Conservation (phyloP, 37 sponge, comb jelly and placozoan species). For the Halisarca cf. caerulea region DNA sequence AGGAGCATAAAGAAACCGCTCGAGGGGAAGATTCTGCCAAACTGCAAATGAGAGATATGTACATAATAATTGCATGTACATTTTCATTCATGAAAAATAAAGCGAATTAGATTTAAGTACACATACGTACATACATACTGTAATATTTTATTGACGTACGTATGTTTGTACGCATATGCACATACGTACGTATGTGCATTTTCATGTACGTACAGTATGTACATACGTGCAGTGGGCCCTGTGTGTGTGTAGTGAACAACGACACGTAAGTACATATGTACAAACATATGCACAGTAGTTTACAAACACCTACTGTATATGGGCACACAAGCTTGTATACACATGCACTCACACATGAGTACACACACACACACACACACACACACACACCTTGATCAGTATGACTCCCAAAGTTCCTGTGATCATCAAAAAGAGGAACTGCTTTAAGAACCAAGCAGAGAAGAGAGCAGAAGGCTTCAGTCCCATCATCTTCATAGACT, state of each 20-base stretch:
- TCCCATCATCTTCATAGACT: slow-evolving; percentile 97
- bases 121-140: not conserved
- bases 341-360: too few relatives aligned
- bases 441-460: slow-evolving; percentile 79
- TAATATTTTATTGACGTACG: not conserved
- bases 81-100: not conserved
- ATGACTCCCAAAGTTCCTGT: slow-evolving; percentile 31
- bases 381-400: slow-evolving; percentile 39
- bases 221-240: too few relatives aligned
- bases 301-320: not conserved
- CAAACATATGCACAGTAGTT: not conserved
- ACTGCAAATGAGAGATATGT: not conserved
- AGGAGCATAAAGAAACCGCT: slow-evolving; percentile 60
- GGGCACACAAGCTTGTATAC: too few relatives aligned
- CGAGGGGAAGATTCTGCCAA: slow-evolving; percentile 41
- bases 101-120: not conserved
- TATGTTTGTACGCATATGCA: slow-evolving; percentile 8
- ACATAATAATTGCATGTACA: too few relatives aligned
- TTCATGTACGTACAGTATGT: not conserved
- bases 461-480: slow-evolving; percentile 73
- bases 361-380: too few relatives aligned
- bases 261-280: not conserved
- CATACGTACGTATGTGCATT: slow-evolving; percentile 8
- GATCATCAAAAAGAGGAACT: slow-evolving; percentile 69
- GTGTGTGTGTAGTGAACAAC: not conserved